Evolutionary conservation across 2,797 vertebrate species (phyloP), one percentile per base, ranked within the genome.

Genomic region (Sebastes diaconus): DNA sequence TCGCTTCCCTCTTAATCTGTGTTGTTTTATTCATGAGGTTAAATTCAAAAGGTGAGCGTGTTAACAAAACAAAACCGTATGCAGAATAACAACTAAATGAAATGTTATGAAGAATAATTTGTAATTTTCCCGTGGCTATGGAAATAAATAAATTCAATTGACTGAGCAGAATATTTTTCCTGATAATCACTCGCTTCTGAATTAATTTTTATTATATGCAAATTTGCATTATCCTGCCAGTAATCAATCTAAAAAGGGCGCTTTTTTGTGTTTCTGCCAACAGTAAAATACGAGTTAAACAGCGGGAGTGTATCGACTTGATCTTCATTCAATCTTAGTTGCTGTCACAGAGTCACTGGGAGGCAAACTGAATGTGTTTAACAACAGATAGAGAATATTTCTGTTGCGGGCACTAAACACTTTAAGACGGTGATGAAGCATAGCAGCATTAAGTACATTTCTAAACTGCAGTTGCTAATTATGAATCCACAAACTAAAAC

Each of bases 191-290:
- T 83, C 65, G 32, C 50, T 87, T 77, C 54, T 73, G 68, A 87
- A 81, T 90, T 73, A 64, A 82, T 88, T 89, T 85, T 64, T 68
- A 81, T 90, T 76, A 80, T 77, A 78, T 91, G 83, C 74, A 89
- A 85, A 92, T 93, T 27, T 64, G 66, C 57, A 73, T 83, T 81
- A 79, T 90, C 65, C 55, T 88, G 68, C 75, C 46, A 78, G 77
- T 87, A 88, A 87, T 91, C 88, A 88, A 78, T 86, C 71, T 82
- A 68, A 81, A 91, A 65, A 50, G 75, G 8, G 4, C 29, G 32
- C 0, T 57, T 86, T 74, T 67, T 54, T 32, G 6, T 66, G 36
- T 55, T 16, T 3, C 68, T 89, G 79, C 77, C 77, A 80, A 68
- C 25, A 46, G 71, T 57, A 34, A 82, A 87, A 77, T 81, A 71